phyloP scores from a whole-genome alignment of 2,797 vertebrate species.

The Syngnathus rostellatus region DNA sequence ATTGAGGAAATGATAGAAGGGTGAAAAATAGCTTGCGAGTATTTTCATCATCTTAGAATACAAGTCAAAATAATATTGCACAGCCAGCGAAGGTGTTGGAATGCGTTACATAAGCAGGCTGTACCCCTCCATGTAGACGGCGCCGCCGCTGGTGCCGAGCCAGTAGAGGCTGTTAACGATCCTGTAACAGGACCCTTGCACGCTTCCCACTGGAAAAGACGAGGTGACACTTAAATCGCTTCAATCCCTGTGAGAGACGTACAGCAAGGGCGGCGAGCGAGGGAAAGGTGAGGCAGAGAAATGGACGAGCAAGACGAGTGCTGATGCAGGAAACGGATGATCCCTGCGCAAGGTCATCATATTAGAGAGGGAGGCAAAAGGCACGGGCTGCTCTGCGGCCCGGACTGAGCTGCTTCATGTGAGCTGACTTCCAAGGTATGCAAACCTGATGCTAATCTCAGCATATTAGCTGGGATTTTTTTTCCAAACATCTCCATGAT shows the following conservation, averaged over 20 bases:
- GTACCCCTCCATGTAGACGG: conserved; percentile 85
- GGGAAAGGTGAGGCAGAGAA: conserved; percentile 5
- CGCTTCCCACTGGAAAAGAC: conserved; percentile 75
- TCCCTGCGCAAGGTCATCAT: conserved; percentile 16
- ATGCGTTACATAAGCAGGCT: neutral
- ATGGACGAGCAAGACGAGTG: conserved; percentile 7
- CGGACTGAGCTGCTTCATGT: conserved; percentile 28
- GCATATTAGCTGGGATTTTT: neutral
- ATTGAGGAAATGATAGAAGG: neutral
- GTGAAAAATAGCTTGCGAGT: neutral
- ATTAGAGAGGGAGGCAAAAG: conserved; percentile 32
- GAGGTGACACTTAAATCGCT: conserved; percentile 16
- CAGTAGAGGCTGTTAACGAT: conserved; percentile 85
- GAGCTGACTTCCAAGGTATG: conserved; percentile 30
- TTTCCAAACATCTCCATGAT: neutral
- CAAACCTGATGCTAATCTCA: neutral
- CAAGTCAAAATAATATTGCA: neutral
- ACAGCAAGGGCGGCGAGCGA: neutral
- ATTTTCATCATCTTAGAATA: neutral
- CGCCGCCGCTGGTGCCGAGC: conserved; percentile 83
- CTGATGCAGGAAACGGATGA: conserved; percentile 28
- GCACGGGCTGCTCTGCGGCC: conserved; percentile 27
- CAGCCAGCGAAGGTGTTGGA: neutral
- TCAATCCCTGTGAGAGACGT: conserved; percentile 9
- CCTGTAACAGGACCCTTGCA: conserved; percentile 85